phyloP scores from a whole-genome alignment of 2,113 vertebrate species.

The Rattus rattus region DNA sequence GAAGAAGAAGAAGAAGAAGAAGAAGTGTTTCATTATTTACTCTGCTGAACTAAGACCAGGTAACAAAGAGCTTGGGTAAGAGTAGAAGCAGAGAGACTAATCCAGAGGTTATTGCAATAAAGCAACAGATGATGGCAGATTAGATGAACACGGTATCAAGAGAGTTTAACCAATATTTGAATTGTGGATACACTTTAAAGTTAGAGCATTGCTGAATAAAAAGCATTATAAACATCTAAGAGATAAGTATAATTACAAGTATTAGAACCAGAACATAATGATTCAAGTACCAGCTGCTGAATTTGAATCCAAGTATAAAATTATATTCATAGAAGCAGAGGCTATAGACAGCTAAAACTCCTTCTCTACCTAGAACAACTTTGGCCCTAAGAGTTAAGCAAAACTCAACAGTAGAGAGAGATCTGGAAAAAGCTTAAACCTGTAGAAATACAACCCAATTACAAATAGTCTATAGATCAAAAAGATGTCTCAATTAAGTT shows the following conservation, averaged over 20 bases:
- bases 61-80: not conserved
- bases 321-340: not conserved
- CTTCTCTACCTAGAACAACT: not conserved
- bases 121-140: not conserved
- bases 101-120: not conserved
- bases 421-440: conserved; percentile 1
- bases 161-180: not conserved
- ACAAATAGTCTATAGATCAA: not conserved
- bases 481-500: not conserved
- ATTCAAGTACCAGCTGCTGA: not conserved
- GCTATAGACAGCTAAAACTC: not conserved
- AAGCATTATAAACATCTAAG: not conserved
- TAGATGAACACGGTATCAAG: not conserved
- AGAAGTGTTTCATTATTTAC: not conserved
- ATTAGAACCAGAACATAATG: conserved; percentile 3
- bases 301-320: conserved; percentile 16
- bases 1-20: not conserved
- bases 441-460: conserved; percentile 16
- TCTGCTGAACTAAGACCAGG: not conserved
- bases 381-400: not conserved
- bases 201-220: not conserved
- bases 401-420: not conserved
- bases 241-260: not conserved
- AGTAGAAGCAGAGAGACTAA: not conserved
- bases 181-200: conserved; percentile 6